Evolutionary conservation across 1,140 invertebrate genomes (phyloP), one percentile per base, ranked within the genome.

Genomic region (Diachasma alloeum): DNA sequence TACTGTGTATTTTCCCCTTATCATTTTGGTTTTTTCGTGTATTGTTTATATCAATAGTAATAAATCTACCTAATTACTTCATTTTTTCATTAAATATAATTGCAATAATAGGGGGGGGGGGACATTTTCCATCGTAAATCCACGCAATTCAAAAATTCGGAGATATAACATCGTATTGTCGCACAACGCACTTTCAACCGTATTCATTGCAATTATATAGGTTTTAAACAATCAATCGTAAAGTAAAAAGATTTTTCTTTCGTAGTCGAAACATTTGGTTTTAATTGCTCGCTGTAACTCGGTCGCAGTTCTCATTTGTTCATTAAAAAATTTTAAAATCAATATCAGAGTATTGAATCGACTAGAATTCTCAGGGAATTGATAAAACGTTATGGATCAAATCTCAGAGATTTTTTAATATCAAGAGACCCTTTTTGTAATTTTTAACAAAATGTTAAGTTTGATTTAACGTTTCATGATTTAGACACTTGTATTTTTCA

Each of bases 81-180:
- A 53, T 53, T 53, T 53, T 15, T 53, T 53, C 48, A 53, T 42
- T 42, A 42, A 42, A 42, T 53, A 53, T 19, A 19, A 53, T 53
- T 53, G 48, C 48, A 42, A 53, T 53, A 53, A 53, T 19, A 19
- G n/a, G 48, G 48, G 48, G 48, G 4, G 48, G 48, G 48, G 17
- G 44, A 15, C 48, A 42, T 53, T 53, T 53, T 53, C 48, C 15
- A 17, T 53, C 17, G 4, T 53, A 53, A 53, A 19, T 53, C 17
- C 48, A 53, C 37, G 44, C 68, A 70, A 69, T 39, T 39, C 15
- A 37, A 70, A 70, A 42, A 70, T 42, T 39, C 68, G 44, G 68
- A 70, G 44, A 19, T 46, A n/a, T 70, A 70, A 70, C 68, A 70
- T 70, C n/a, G 68, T 39, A 70, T 70, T 70, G 24, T 37, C 19